Evolutionary conservation across 2,113 vertebrate genomes (phyloP).

Genomic region (Ptychochromis oligacanthus): DNA sequence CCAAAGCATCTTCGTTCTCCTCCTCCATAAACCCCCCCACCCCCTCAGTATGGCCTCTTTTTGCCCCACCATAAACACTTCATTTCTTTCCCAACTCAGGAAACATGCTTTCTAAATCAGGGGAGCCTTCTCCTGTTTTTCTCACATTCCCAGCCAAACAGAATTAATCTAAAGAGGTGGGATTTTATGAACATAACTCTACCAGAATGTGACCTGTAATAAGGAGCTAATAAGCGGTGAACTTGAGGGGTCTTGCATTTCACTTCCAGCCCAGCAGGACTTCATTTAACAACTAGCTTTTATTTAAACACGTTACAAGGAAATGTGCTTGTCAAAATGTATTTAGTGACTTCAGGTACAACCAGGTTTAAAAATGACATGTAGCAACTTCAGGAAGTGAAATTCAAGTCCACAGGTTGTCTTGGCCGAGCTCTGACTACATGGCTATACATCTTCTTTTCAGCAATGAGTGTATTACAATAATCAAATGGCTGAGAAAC

Average conservation of each 20-base stretch:
- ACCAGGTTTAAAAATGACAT: slow-evolving; percentile 32
- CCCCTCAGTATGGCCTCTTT: slow-evolving; percentile 4
- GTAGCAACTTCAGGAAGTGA: slow-evolving; percentile 7
- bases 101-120: slow-evolving; percentile 68
- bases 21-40: slow-evolving; percentile 18
- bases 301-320: slow-evolving; percentile 35
- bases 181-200: slow-evolving; percentile 29
- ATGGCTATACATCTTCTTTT: slow-evolving; percentile 22
- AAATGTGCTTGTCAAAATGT: slow-evolving; percentile 61
- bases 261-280: slow-evolving; percentile 21
- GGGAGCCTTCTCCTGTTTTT: slow-evolving; percentile 14
- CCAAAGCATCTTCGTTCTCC: slow-evolving; percentile 49
- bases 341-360: slow-evolving; percentile 31
- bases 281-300: slow-evolving; percentile 32
- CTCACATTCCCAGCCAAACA: slow-evolving; percentile 48
- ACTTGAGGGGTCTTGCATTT: slow-evolving; percentile 33
- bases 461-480: slow-evolving; percentile 26
- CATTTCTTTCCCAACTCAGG: slow-evolving; percentile 30
- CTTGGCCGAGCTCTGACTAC: slow-evolving; percentile 6
- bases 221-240: slow-evolving; percentile 35
- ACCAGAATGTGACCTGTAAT: slow-evolving; percentile 25
- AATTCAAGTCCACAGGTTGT: slow-evolving; percentile 27
- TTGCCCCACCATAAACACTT: slow-evolving; percentile 48
- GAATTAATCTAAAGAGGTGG: slow-evolving; percentile 18
- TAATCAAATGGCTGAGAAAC: slow-evolving; percentile 37